phyloP scores from a whole-genome alignment of 1,140 invertebrate species.

The Eumaeus atala region DNA sequence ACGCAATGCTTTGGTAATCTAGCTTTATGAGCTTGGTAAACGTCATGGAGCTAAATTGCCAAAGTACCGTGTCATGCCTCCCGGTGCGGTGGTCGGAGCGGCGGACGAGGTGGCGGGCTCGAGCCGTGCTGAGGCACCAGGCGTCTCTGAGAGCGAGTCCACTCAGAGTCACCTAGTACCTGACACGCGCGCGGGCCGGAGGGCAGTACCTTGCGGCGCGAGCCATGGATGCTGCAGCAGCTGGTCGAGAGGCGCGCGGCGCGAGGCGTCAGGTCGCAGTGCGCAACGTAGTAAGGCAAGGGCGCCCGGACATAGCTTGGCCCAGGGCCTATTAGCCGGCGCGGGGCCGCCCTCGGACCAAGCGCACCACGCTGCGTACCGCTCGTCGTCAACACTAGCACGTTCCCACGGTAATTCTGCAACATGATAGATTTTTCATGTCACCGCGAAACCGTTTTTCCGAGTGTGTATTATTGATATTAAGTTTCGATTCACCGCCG shows the following conservation, averaged over 20 bases:
- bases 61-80: conserved; percentile 79
- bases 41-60: conserved; percentile 97
- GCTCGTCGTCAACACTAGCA: conserved; percentile 79
- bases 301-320: conserved; percentile 84
- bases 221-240: conserved; percentile 88
- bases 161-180: conserved; percentile 91
- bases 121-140: conserved; percentile 42
- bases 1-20: conserved; percentile 92
- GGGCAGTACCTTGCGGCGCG: conserved; percentile 37
- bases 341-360: conserved; percentile 74
- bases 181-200: conserved; percentile 65
- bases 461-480: background rate
- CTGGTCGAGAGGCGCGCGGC: conserved; percentile 79
- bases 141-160: conserved; percentile 64
- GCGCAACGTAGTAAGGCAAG: conserved; percentile 85
- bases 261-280: conserved; percentile 78
- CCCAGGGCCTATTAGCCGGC: conserved; percentile 82
- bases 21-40: conserved; percentile 87
- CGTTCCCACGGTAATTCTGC: conserved; percentile 94
- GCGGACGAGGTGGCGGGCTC: conserved; percentile 13
- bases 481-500: background rate
- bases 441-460: too few species aligned
- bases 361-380: conserved; percentile 85
- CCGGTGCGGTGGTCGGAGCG: conserved; percentile 2
- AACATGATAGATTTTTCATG: background rate